A percentile compares a stretch with the other conserved stretches of the same genome.
phyloP scores from a whole-genome alignment of 1,140 invertebrate species.

The Zaprionus inermis region DNA sequence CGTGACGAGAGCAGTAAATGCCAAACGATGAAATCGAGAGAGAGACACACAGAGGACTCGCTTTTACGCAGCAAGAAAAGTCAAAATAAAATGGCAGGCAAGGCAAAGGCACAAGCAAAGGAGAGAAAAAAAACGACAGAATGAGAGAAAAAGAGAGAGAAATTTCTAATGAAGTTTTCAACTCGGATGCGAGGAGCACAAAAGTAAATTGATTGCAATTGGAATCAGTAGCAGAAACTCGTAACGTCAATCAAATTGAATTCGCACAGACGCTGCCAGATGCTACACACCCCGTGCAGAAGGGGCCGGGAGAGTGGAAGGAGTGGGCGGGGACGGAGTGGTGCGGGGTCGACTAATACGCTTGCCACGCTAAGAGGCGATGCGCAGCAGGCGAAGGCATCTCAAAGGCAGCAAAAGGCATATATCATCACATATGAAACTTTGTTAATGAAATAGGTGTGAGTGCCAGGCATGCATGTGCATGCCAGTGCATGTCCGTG shows the following conservation, averaged over 20 bases:
- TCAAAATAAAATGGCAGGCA: slow-evolving; percentile 56
- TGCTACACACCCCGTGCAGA: neutral
- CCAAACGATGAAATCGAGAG: slow-evolving; percentile 52
- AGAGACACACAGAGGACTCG: slow-evolving; percentile 23
- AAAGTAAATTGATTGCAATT: slow-evolving; percentile 83
- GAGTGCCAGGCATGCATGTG: slow-evolving; percentile 19
- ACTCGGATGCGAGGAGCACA: slow-evolving; percentile 75
- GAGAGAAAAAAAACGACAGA: slow-evolving; percentile 11
- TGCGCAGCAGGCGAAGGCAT: slow-evolving; percentile 29
- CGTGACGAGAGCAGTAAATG: slow-evolving; percentile 56
- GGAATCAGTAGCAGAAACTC: slow-evolving; percentile 82
- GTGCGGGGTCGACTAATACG: slow-evolving; percentile 18
- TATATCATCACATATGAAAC: slow-evolving; percentile 78
- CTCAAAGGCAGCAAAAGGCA: slow-evolving; percentile 52
- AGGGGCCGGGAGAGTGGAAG: neutral
- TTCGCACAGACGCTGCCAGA: slow-evolving; percentile 63
- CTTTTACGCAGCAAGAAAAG: slow-evolving; percentile 22
- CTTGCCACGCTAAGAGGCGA: slow-evolving; percentile 23
- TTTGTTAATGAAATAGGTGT: slow-evolving; percentile 81
- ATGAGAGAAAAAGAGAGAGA: slow-evolving; percentile 52
- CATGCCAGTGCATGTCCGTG: neutral
- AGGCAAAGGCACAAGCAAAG: slow-evolving; percentile 26
- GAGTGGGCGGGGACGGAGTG: too few species aligned
- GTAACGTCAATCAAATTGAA: slow-evolving; percentile 83
- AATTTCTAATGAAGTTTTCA: slow-evolving; percentile 83